Evolutionary conservation across 2,113 vertebrate genomes (phyloP).

Genomic region (Paramisgurnus dabryanus): DNA sequence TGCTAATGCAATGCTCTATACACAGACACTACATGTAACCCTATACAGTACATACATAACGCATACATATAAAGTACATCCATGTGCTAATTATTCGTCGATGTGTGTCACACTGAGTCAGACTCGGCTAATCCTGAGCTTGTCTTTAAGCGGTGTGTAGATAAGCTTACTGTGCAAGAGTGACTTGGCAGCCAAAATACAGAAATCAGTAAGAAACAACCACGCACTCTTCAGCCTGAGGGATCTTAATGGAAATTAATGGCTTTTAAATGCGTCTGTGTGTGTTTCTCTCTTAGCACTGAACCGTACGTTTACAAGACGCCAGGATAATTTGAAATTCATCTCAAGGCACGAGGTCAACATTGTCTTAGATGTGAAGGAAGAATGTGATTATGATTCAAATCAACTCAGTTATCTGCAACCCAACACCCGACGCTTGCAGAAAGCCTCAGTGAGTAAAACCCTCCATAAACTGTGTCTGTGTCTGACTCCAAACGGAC

Average conservation of each 20-base stretch:
- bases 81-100: conserved; percentile 5
- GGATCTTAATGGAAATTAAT: conserved; percentile 49
- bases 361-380: conserved; percentile 36
- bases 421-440: conserved; percentile 2
- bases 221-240: conserved; percentile 42
- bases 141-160: conserved; percentile 46
- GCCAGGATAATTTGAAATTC: conserved; percentile 36
- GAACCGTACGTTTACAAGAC: conserved; percentile 24
- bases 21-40: too few relatives aligned
- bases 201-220: conserved; percentile 46
- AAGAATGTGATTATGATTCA: conserved; percentile 40
- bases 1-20: too few relatives aligned
- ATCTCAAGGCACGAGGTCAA: conserved; percentile 27
- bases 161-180: conserved; percentile 50
- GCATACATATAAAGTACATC: background rate
- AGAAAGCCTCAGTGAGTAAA: conserved; percentile 8
- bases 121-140: conserved; percentile 41
- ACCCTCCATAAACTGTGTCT: conserved; percentile 7
- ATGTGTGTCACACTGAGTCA: conserved; percentile 34
- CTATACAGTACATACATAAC: background rate
- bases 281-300: conserved; percentile 21
- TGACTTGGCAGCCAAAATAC: conserved; percentile 46
- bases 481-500: background rate
- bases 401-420: conserved; percentile 31
- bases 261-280: conserved; percentile 22